phyloP scores from a whole-genome alignment of 1,140 invertebrate species.

The Tetramorium simillimum region DNA sequence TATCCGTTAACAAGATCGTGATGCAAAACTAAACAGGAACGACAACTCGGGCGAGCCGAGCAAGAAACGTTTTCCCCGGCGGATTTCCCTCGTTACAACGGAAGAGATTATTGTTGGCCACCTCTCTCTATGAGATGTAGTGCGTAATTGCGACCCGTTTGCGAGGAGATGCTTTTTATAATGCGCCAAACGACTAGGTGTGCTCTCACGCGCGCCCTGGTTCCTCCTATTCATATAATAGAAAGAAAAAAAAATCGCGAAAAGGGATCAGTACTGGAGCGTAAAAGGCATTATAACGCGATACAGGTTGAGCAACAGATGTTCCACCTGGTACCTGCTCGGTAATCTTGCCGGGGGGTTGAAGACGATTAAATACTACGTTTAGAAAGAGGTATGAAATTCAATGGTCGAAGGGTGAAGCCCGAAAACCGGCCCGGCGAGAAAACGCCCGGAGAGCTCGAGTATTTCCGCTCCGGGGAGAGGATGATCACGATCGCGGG shows the following conservation, averaged over 20 bases:
- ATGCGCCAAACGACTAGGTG: conserved; percentile 28
- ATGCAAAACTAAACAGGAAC: conserved; percentile 34
- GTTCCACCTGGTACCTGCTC: conserved; percentile 49
- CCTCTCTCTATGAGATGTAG: conserved; percentile 2
- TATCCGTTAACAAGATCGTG: conserved; percentile 37
- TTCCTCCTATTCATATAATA: not conserved
- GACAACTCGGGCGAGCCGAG: not conserved
- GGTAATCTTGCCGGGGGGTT: conserved; percentile 12
- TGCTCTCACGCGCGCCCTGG: conserved; percentile 28
- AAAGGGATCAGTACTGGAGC: conserved; percentile 33
- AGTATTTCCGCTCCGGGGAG: conserved; percentile 38
- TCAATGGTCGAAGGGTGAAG: conserved; percentile 27
- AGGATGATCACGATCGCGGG: conserved; percentile 40
- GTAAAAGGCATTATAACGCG: conserved; percentile 46
- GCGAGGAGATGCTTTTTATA: conserved; percentile 15
- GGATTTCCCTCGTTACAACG: conserved; percentile 45
- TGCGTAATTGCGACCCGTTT: conserved; percentile 51
- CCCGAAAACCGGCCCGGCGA: not conserved
- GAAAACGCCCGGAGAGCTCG: conserved; percentile 23
- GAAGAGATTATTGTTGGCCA: conserved; percentile 49
- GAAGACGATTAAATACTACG: conserved; percentile 48
- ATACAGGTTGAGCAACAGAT: conserved; percentile 59
- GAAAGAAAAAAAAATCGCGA: conserved; percentile 34
- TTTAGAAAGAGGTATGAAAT: conserved; percentile 52
- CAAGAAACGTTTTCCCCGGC: conserved; percentile 30